Conservation (phyloP, 2,797 vertebrate species). For the Spheniscus humboldti region DNA sequence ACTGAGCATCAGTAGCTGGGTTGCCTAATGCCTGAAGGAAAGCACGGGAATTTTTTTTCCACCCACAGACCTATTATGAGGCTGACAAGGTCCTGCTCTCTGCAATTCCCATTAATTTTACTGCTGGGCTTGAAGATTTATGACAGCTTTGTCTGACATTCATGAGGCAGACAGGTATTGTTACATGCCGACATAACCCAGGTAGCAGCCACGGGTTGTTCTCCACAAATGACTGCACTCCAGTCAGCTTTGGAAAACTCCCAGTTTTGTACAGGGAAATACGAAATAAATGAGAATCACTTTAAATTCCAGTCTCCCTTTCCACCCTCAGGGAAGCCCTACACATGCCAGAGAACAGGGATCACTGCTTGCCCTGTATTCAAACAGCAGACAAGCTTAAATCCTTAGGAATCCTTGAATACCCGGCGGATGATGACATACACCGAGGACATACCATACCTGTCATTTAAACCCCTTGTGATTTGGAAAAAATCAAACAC, state of each 20-base stretch:
- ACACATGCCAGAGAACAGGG: constrained; percentile 51
- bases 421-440: constrained; percentile 27
- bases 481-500: neutral
- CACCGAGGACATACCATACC: neutral
- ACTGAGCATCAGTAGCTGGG: neutral
- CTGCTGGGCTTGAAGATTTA: constrained; percentile 59
- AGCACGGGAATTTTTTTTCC: constrained; percentile 29
- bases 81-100: constrained; percentile 55
- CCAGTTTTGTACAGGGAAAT: constrained; percentile 45
- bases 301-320: constrained; percentile 69
- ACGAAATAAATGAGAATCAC: constrained; percentile 27
- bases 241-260: constrained; percentile 48
- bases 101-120: constrained; percentile 48
- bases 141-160: constrained; percentile 48
- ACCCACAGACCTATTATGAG: constrained; percentile 17
- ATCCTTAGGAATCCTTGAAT: constrained; percentile 45
- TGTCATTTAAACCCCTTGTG: neutral
- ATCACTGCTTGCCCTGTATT: neutral
- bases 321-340: constrained; percentile 50
- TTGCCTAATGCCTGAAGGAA: constrained; percentile 30
- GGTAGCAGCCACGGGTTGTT: constrained; percentile 13
- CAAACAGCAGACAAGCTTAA: constrained; percentile 11
- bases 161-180: constrained; percentile 51
- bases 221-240: constrained; percentile 23
- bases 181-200: constrained; percentile 6